Evolutionary conservation across 2,797 vertebrate species (phyloP).

Genomic region (Etheostoma perlongum): DNA sequence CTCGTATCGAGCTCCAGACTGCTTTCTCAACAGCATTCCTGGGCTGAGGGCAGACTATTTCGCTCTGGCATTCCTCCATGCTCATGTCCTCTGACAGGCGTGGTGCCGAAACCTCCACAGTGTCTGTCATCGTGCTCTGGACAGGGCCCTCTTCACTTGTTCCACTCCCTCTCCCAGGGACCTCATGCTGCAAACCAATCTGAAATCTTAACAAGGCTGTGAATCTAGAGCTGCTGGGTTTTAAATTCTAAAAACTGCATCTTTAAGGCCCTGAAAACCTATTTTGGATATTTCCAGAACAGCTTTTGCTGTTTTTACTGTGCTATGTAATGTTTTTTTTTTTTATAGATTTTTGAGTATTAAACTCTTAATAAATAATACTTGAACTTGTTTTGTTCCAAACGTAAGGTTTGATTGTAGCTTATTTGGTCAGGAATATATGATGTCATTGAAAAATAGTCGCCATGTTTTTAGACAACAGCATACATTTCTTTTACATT

Average conservation of each 20-base stretch:
- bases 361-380: background rate
- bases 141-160: slow-evolving; percentile 37
- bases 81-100: slow-evolving; percentile 57
- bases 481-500: background rate
- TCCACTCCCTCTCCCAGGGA: slow-evolving; percentile 48
- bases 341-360: too few relatives aligned
- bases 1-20: slow-evolving; percentile 2
- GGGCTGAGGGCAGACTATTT: slow-evolving; percentile 16
- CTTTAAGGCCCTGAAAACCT: background rate
- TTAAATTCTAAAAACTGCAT: background rate
- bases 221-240: background rate
- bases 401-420: background rate
- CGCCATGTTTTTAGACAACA: background rate
- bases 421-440: background rate
- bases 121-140: slow-evolving; percentile 68
- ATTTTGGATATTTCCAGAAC: too few relatives aligned
- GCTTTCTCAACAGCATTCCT: slow-evolving; percentile 40
- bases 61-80: slow-evolving; percentile 55
- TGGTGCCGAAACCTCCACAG: slow-evolving; percentile 50
- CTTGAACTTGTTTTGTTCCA: background rate
- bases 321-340: too few relatives aligned
- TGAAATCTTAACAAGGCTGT: background rate
- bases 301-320: too few relatives aligned
- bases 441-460: background rate
- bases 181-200: slow-evolving; percentile 10